Conservation (phyloP, 1,140 invertebrate genomes). For the Adelges cooleyi region DNA sequence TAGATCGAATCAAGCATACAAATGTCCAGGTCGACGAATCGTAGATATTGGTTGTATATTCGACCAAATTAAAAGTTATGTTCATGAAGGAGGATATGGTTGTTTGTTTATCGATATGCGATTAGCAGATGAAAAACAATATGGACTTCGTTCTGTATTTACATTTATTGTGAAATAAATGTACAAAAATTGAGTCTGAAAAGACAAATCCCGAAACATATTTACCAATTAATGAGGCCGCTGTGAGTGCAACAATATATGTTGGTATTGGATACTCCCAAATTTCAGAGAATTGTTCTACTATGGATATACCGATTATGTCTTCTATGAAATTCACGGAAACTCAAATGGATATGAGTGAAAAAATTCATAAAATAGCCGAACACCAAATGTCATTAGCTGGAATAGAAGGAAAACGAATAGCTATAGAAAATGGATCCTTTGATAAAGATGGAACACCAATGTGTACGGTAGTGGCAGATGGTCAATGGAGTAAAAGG, state of each 20-base stretch:
- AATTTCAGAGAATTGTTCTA: not conserved
- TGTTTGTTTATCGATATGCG: not conserved
- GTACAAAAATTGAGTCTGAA: no score
- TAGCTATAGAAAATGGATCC: slow-evolving; percentile 31
- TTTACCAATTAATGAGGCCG: not conserved
- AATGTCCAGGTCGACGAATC: no score
- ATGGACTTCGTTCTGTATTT: no score
- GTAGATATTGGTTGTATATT: not conserved
- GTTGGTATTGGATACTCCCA: no score
- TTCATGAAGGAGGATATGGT: no score
- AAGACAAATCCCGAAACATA: not conserved
- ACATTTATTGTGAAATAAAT: not conserved
- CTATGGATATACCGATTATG: not conserved
- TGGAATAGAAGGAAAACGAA: slow-evolving; percentile 30
- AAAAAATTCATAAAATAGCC: slow-evolving; percentile 20
- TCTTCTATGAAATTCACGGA: not conserved
- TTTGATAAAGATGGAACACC: slow-evolving; percentile 32
- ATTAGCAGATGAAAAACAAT: not conserved
- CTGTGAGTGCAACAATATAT: not conserved
- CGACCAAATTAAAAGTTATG: not conserved
- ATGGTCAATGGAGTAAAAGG: slow-evolving; percentile 35
- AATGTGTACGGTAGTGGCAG: slow-evolving; percentile 34
- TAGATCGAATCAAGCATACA: no score
- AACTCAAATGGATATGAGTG: not conserved
- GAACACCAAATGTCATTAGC: slow-evolving; percentile 29